Evolutionary conservation across 2,113 vertebrate species (phyloP), one percentile per base, ranked within the genome.

Genomic region (Austrofundulus limnaeus): DNA sequence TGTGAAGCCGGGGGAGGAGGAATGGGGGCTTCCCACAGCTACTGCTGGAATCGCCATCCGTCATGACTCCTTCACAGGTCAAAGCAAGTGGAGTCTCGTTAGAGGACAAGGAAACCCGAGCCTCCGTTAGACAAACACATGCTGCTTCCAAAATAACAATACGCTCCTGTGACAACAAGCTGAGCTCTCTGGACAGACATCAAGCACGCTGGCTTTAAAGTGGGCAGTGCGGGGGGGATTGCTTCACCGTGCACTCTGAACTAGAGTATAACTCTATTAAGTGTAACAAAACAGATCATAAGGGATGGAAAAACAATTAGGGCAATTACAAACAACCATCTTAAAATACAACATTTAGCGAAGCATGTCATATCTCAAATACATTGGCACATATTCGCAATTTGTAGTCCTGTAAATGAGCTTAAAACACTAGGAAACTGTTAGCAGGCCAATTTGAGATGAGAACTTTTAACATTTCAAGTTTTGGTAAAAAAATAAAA

Each of bases 121-220:
- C 86, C 82, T 77, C 72, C 78, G 85, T 77, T 91, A 92, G 85
- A 92, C 93, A 93, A 93, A 93, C 93, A 93, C 88, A 87, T 91
- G 92, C 85, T 86, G 89, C 87, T 75, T 93, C 92, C 91, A 92
- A 94, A 94, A 93, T 91, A 94, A 91, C 92, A 94, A 90, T 88
- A 79, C 76, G 68, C 88, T 75, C 70, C 75, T 86, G 85, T 86
- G 90, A 76, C 87, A 68, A 74, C 53, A 62, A 58, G 89, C 73
- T 77, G 42, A 71, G 58, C 42, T 38, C 49, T 84, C 66, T 17
- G 34, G 64, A 70, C 86, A 86, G 90, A 86, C 81, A 75, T 72
- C 75, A 86, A 59, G 83, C 83, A 66, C 72, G 73, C 78, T 90
- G 83, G 87, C 85, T 81, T 69, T 60, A 75, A 82, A 63, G 67